Conservation (phyloP, 2,797 vertebrate genomes). For the Gephyroberyx darwinii region DNA sequence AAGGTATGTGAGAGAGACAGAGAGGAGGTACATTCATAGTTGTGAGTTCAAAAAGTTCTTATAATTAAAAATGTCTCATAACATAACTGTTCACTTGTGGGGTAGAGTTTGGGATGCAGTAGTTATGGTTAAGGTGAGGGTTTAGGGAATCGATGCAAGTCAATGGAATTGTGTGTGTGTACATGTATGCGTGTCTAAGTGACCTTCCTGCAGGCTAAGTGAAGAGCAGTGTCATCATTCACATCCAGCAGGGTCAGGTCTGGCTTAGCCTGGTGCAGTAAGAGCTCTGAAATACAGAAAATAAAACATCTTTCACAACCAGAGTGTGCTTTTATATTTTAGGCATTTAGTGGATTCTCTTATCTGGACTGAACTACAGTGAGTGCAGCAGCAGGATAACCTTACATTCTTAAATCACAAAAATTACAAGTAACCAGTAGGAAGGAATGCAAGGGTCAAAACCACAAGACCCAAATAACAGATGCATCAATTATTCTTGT, state of each 20-base stretch:
- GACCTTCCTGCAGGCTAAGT: conserved; percentile 98
- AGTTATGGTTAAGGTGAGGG: too few relatives aligned
- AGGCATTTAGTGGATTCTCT: background rate
- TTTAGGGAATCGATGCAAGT: too few relatives aligned
- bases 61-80: too few relatives aligned
- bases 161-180: background rate
- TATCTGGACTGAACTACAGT: background rate
- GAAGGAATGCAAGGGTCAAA: conserved; percentile 10
- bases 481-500: background rate
- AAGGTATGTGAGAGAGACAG: background rate
- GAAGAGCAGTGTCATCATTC: conserved; percentile 97
- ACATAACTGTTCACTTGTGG: background rate
- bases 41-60: too few relatives aligned
- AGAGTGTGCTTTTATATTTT: conserved; percentile 47
- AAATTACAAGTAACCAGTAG: background rate
- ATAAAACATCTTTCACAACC: conserved; percentile 33
- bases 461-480: conserved; percentile 1
- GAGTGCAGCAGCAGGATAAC: background rate
- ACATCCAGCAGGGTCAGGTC: conserved; percentile 92
- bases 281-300: conserved; percentile 79
- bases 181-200: conserved; percentile 31
- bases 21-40: too few relatives aligned
- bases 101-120: background rate
- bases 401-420: too few relatives aligned
- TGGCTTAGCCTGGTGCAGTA: conserved; percentile 91